These are phyloP conservation scores for Myotis daubentonii DNA, from an alignment of 2,797 vertebrate species.

Conservation along the genomic window DNA sequence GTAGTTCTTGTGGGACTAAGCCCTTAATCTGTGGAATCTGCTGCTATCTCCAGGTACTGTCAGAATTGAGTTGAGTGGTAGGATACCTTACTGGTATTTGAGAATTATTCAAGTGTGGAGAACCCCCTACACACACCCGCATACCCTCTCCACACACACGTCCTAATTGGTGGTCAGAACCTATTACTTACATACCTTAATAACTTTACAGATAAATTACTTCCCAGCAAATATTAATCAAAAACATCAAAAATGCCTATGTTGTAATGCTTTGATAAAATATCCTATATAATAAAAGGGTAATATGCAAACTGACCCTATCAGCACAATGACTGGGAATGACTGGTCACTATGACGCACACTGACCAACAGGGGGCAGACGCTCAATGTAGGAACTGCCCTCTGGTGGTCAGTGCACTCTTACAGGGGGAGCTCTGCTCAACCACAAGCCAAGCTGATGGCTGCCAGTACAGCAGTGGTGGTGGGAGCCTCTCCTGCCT, in stretches of 20 bases:
- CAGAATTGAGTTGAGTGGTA: background rate
- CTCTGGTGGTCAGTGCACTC: no score
- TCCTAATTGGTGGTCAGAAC: background rate
- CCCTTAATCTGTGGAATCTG: background rate
- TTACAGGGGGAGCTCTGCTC: no score
- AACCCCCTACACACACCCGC: background rate
- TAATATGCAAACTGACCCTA: no score
- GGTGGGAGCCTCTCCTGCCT: no score
- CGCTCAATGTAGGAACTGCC: no score
- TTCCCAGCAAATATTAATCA: background rate
- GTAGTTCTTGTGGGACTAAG: background rate
- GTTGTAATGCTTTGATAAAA: slow-evolving; percentile 36
- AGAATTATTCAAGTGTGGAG: background rate
- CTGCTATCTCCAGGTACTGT: background rate
- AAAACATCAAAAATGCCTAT: background rate
- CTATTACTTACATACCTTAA: background rate
- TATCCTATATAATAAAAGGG: background rate
- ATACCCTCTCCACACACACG: background rate
- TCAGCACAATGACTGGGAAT: no score
- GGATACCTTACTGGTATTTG: background rate
- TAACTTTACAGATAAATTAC: slow-evolving; percentile 26
- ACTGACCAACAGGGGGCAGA: no score
- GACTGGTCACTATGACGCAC: no score
- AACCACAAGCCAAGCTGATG: no score
- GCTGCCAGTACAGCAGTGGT: no score